Percentiles rank a stretch among this genome's conserved stretches.
phyloP scores from a whole-genome alignment of 2,888 invertebrate genomes.

The Elysia crispata region DNA sequence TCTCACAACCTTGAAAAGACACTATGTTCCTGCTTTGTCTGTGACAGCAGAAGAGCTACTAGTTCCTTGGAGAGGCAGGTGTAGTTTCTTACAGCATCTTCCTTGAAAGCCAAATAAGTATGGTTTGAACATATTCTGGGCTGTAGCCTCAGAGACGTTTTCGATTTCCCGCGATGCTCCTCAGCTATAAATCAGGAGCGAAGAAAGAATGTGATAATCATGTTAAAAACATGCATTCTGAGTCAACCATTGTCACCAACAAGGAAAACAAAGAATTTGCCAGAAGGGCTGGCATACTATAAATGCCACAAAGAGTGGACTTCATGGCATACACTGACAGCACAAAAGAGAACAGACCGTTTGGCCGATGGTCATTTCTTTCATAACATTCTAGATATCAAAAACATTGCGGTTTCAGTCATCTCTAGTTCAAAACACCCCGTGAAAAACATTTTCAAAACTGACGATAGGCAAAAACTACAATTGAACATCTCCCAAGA shows the following conservation, averaged over 20 bases:
- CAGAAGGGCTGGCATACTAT: slow-evolving; percentile 51
- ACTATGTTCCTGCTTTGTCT: no score
- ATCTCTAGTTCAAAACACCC: no score
- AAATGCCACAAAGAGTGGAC: slow-evolving; percentile 51
- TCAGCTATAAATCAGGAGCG: slow-evolving; percentile 9
- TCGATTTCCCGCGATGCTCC: no score
- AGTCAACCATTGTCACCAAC: neutral
- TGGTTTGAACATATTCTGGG: slow-evolving; percentile 6
- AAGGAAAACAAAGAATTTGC: slow-evolving; percentile 35
- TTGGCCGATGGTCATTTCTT: slow-evolving; percentile 49
- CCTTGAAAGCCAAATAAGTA: neutral
- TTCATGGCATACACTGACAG: slow-evolving; percentile 45
- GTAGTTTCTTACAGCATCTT: neutral
- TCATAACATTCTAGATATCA: no score
- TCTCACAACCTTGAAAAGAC: no score
- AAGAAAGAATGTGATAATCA: slow-evolving; percentile 16
- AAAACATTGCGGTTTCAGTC: no score
- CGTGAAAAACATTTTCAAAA: no score
- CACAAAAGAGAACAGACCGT: slow-evolving; percentile 41
- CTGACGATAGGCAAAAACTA: no score
- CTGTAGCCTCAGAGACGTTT: neutral
- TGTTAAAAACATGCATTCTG: slow-evolving; percentile 33
- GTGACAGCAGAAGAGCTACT: neutral
- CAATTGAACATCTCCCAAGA: no score
- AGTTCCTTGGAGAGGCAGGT: neutral